Percentiles rank a stretch among this genome's conserved stretches.
These are phyloP conservation scores for Nemapogon koenigi DNA, from an alignment of 2,888 invertebrate genomes.

Conservation along the genomic window DNA sequence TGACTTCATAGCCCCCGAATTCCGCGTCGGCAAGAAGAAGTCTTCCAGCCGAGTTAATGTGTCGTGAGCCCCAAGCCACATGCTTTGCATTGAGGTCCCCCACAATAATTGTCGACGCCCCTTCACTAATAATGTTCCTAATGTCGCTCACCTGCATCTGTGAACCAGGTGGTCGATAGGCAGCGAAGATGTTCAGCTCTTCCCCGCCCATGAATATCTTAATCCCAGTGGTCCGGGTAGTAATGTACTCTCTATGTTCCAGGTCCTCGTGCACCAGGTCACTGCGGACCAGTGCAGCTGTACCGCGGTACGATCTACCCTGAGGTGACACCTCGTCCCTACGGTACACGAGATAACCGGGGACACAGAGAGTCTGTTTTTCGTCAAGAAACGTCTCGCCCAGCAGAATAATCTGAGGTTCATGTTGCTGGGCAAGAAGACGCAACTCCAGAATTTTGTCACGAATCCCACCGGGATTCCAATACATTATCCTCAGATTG, in stretches of 20 bases:
- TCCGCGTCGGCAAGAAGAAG: neutral
- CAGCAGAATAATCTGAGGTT: neutral
- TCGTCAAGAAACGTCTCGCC: neutral
- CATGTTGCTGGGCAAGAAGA: neutral
- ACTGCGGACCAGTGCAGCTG: neutral
- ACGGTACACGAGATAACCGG: neutral
- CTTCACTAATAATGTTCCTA: neutral
- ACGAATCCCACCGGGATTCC: neutral
- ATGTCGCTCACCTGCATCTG: neutral
- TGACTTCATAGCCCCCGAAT: neutral
- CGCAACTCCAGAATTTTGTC: neutral
- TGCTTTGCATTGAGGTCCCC: neutral
- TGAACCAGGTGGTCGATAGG: neutral
- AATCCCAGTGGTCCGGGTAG: neutral
- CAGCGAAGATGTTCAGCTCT: neutral
- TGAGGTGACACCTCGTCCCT: neutral
- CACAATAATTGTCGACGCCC: neutral
- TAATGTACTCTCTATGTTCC: neutral
- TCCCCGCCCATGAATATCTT: neutral
- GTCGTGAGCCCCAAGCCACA: neutral
- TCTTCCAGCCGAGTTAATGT: too few species aligned
- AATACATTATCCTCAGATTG: neutral
- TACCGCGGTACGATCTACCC: neutral
- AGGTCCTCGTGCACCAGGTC: neutral
- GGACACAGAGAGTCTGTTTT: neutral